Percentiles rank a stretch among this genome's conserved stretches.
Conservation (phyloP, 2,113 vertebrate species). For the human (Homo sapiens) region GRCh38 chr2:26570001-26570500, state of each 20-base stretch:
- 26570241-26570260: neutral
- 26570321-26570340: neutral
- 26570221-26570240: conserved; percentile 55
- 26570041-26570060: neutral
- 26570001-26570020: neutral
- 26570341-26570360: neutral
- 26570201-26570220: conserved; percentile 40
- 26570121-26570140: conserved; percentile 47
- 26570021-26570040: neutral
- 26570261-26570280: conserved; percentile 33
- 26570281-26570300: neutral
- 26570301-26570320: neutral
- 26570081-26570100: neutral
- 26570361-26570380: neutral
- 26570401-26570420: neutral
- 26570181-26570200: conserved; percentile 40
- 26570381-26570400: neutral
- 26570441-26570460: neutral
- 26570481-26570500: neutral
- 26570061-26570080: neutral
- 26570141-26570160: conserved; percentile 73
- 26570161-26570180: conserved; percentile 62
- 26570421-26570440: neutral
- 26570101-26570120: neutral
- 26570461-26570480: neutral